These are phyloP conservation scores for Pandion haliaetus DNA, from an alignment of 2,113 vertebrate genomes.

Conservation along the genomic window DNA sequence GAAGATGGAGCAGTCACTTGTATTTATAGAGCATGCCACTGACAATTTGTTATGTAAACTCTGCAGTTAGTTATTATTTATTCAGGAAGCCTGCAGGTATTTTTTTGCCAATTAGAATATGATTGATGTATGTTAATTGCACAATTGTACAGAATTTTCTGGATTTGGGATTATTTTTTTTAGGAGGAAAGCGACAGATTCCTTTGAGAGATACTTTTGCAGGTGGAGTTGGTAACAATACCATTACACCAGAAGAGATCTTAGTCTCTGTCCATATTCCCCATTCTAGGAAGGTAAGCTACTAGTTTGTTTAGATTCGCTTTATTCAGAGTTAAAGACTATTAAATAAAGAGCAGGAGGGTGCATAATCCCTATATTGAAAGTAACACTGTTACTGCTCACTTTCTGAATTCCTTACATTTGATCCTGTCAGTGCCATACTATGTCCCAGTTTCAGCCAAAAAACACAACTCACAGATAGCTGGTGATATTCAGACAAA, in stretches of 20 bases:
- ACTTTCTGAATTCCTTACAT: not conserved
- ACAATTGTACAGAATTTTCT: not conserved
- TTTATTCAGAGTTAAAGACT: not conserved
- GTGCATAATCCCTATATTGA: not conserved
- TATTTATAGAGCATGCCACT: not conserved
- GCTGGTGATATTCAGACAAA: not conserved
- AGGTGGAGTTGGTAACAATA: conserved; percentile 69
- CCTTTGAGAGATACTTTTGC: conserved; percentile 82
- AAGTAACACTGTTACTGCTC: not conserved
- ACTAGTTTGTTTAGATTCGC: not conserved
- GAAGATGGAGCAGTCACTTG: not conserved
- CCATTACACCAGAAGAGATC: conserved; percentile 80
- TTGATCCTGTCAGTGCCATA: not conserved
- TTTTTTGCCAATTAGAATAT: not conserved
- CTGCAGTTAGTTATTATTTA: not conserved
- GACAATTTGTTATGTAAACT: not conserved
- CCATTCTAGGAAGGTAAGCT: conserved; percentile 77
- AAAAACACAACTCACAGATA: not conserved
- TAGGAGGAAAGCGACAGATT: conserved; percentile 72
- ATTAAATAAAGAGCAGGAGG: not conserved
- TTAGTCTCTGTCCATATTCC: conserved; percentile 84
- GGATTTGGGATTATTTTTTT: not conserved
- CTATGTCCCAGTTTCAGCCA: not conserved
- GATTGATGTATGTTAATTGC: not conserved
- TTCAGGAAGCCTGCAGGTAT: not conserved